Conservation (phyloP, 2,797 vertebrate genomes). For the Macrochelys suwanniensis region DNA sequence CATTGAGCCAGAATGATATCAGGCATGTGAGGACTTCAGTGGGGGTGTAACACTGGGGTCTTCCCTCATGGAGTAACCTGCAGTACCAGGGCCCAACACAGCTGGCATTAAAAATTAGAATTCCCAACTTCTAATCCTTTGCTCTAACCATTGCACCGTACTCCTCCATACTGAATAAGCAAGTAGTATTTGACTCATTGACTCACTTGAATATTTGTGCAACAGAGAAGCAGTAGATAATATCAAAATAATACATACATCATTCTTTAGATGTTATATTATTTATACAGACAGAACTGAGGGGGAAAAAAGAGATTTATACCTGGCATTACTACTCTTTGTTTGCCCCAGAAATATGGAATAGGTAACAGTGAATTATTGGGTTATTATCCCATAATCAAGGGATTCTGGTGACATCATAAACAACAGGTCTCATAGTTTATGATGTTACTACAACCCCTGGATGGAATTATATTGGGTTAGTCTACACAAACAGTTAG, state of each 20-base stretch:
- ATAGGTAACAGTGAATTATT: background rate
- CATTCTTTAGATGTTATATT: background rate
- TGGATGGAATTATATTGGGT: background rate
- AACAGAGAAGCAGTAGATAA: background rate
- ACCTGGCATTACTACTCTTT: background rate
- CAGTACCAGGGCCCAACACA: rapidly evolving
- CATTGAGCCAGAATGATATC: rapidly evolving
- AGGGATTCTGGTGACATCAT: constrained; percentile 41
- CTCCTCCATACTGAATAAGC: background rate
- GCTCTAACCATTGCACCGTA: background rate
- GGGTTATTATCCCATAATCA: background rate
- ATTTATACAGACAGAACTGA: background rate
- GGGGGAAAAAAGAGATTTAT: background rate
- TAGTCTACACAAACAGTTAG: no score
- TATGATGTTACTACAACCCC: constrained; percentile 42
- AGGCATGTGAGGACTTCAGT: background rate
- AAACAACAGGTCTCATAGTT: constrained; percentile 11
- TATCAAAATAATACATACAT: background rate
- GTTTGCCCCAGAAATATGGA: background rate
- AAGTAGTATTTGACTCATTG: background rate
- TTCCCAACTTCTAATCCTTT: background rate
- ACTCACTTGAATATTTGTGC: background rate
- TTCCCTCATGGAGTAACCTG: background rate
- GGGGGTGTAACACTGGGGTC: no score
- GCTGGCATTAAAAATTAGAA: background rate